Evolutionary conservation across 2,797 vertebrate species (phyloP), one percentile per base, ranked within the genome.

Genomic region (Craterocephalus amniculus): DNA sequence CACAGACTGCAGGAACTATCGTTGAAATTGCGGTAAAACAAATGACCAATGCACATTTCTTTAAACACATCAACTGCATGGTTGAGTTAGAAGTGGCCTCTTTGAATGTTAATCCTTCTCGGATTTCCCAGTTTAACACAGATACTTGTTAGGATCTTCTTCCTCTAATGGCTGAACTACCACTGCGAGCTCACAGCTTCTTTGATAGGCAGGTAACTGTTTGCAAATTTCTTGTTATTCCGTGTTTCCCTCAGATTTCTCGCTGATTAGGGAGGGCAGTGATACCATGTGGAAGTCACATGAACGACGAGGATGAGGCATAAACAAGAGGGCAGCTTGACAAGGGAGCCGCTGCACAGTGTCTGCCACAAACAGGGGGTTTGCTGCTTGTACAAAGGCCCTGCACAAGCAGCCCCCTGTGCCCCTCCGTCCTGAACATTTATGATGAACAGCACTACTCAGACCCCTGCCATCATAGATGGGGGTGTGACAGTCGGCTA

Each of bases 391-490:
- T 80, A 58, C 67, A 70, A 82, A 72, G 68, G 55, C 60, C 45
- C 64, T 57, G 59, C 68, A 78, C 77, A 72, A 71, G 74, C 57
- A 74, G 71, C 56, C 65, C 80, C 63, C 82, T 43, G 61, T 65
- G 38, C 43, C 32, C 60, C 55, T 36, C 36, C 51, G 18, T 26
- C 1, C 67, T 79, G 66, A 81, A 52, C 74, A 60, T 78, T 88
- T 81, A 84, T 76, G 65, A 98, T 93, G 95, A 99, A 98, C 92
- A 89, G 85, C 70, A 98, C 97, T 2, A 95, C 92, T 36, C 92
- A 94, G 83, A 78, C 89, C 45, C 93, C 95, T 58, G 84, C 89
- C 72, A 86, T 83, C 69, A 52, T 84, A 11, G 83, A 88, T 82
- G 94, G 95, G 1, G 95, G 96, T 76, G 92, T 86, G 63, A 90